These are phyloP conservation scores for Pristiophorus japonicus DNA, from an alignment of 2,113 vertebrate genomes.

Conservation along the genomic window DNA sequence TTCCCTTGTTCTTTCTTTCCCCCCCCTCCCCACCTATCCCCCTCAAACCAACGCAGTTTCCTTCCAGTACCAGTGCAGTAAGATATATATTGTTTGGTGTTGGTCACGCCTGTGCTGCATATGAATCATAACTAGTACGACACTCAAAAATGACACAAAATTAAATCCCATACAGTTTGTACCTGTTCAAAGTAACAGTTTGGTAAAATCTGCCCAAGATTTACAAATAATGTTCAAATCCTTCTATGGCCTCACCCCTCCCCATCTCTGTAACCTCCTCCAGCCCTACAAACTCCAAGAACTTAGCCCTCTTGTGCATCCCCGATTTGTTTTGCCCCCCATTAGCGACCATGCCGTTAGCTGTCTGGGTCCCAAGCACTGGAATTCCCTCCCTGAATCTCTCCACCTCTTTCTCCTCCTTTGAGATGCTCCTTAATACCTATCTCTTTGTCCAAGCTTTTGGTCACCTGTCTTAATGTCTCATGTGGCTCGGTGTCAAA, in stretches of 20 bases:
- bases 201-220: not conserved
- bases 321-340: not conserved
- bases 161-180: not conserved
- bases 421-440: too few relatives aligned
- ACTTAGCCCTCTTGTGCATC: not conserved
- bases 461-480: not conserved
- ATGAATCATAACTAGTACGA: too few relatives aligned
- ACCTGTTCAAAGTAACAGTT: too few relatives aligned
- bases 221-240: not conserved
- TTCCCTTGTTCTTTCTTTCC: too few relatives aligned
- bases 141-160: not conserved
- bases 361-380: not conserved
- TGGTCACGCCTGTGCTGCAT: not conserved
- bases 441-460: not conserved
- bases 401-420: too few relatives aligned
- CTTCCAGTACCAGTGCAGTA: not conserved
- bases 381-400: not conserved
- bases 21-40: too few relatives aligned
- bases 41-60: not conserved
- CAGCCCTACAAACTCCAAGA: not conserved
- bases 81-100: not conserved
- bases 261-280: not conserved
- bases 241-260: not conserved
- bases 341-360: not conserved
- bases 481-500: not conserved